Evolutionary conservation across 64 coral and sea anemone species (phyloP).

Genomic region (Stylophora pistillata): DNA sequence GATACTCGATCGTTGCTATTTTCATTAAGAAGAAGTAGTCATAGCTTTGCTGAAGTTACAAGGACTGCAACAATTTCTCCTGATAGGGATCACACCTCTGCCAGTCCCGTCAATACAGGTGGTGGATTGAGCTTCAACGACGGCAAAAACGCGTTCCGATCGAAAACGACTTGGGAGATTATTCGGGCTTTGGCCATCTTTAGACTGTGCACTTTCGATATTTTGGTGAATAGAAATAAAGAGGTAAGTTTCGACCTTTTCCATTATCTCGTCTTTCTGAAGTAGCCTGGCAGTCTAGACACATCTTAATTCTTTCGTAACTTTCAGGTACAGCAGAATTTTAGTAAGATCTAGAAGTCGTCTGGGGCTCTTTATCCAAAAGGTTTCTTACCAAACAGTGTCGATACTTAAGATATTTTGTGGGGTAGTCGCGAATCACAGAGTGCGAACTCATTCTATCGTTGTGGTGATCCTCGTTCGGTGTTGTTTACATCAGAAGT

Average conservation of each 20-base stretch:
- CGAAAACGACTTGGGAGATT: slow-evolving; percentile 94
- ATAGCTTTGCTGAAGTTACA: slow-evolving; percentile 23
- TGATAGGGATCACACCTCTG: not conserved
- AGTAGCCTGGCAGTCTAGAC: too few species aligned
- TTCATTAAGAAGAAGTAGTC: not conserved
- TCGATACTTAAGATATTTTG: too few species aligned
- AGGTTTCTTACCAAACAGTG: too few species aligned
- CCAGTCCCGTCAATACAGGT: not conserved
- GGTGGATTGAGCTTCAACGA: slow-evolving; percentile 65
- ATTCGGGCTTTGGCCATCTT: slow-evolving; percentile 85
- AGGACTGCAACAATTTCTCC: not conserved
- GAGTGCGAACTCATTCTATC: too few species aligned
- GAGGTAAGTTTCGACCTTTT: slow-evolving; percentile 52
- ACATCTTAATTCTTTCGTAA: too few species aligned
- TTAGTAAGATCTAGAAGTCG: too few species aligned
- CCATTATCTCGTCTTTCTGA: too few species aligned
- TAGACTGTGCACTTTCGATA: slow-evolving; percentile 79
- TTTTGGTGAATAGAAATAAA: slow-evolving; percentile 88
- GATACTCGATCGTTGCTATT: not conserved
- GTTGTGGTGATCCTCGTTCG: too few species aligned
- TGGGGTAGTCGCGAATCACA: too few species aligned
- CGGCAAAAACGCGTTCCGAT: slow-evolving; percentile 63
- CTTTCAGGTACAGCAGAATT: too few species aligned
- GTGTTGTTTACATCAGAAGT: too few species aligned
- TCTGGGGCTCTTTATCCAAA: too few species aligned